A percentile compares a stretch with the other conserved stretches of the same genome.
Conservation (phyloP, 2,797 vertebrate species). For the Pipistrellus kuhlii region DNA sequence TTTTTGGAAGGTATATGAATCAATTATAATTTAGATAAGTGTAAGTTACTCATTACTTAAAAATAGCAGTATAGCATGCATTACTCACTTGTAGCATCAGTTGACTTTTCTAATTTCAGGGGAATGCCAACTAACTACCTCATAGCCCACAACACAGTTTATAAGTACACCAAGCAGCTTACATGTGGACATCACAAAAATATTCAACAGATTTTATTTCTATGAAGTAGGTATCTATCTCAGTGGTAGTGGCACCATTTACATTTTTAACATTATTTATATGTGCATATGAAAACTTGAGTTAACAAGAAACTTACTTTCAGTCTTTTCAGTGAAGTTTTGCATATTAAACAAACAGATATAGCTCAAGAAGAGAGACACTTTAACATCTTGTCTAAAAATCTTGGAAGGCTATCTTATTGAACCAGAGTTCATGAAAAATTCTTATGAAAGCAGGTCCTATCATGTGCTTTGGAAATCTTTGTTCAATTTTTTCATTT, state of each 20-base stretch:
- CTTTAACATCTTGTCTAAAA: not conserved
- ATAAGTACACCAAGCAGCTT: not conserved
- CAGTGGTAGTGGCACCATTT: not conserved
- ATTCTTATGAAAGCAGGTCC: not conserved
- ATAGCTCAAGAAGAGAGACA: not conserved
- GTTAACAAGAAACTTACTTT: slow-evolving; percentile 18
- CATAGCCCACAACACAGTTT: not conserved
- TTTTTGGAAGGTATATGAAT: not conserved
- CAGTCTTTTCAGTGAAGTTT: not conserved
- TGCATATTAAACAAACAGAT: not conserved
- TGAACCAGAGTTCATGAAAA: not conserved
- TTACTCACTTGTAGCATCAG: not conserved
- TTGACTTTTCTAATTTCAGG: slow-evolving; percentile 12
- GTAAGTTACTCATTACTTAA: not conserved
- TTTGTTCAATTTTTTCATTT: not conserved
- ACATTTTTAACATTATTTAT: slow-evolving; percentile 16
- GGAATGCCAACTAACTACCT: not conserved
- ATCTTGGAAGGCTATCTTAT: not conserved
- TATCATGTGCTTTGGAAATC: not conserved
- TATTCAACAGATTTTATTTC: slow-evolving; percentile 12
- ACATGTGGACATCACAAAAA: not conserved
- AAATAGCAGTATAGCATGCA: not conserved
- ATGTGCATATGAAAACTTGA: not conserved
- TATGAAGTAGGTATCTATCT: not conserved
- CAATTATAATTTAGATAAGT: not conserved